Evolutionary conservation across 2,113 vertebrate genomes (phyloP).

Genomic region (Argyrosomus japonicus): DNA sequence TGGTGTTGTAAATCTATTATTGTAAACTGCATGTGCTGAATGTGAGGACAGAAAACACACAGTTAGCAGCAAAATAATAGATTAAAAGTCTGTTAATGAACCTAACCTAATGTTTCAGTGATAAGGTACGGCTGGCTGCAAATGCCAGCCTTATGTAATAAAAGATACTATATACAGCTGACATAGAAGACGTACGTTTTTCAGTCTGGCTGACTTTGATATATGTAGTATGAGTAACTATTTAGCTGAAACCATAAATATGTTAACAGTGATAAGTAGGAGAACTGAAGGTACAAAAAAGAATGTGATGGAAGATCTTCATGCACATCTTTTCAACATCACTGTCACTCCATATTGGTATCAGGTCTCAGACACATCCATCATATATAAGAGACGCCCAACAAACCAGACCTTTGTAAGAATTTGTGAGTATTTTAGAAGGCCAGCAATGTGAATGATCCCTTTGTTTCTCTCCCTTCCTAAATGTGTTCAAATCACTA

Average conservation of each 20-base stretch:
- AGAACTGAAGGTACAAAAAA: background rate
- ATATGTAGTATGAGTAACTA: no score
- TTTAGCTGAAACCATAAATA: background rate
- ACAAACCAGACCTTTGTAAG: conserved; percentile 25
- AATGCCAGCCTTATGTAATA: conserved; percentile 17
- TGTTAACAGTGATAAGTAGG: background rate
- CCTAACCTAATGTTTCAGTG: background rate
- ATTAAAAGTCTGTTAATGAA: conserved; percentile 24
- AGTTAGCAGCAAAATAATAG: background rate
- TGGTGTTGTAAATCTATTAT: no score
- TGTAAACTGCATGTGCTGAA: no score
- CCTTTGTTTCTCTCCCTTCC: conserved; percentile 50
- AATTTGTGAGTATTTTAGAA: conserved; percentile 24
- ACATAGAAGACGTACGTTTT: background rate
- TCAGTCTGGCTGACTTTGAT: background rate
- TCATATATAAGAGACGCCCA: background rate
- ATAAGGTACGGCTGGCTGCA: background rate
- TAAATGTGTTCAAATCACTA: conserved; percentile 28
- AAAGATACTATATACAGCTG: background rate
- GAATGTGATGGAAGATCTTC: background rate
- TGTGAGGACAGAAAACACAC: background rate
- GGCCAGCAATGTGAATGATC: conserved; percentile 24
- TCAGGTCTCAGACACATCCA: conserved; percentile 4
- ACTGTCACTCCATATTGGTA: background rate
- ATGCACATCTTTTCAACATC: conserved; percentile 23